phyloP scores from a whole-genome alignment of 2,888 invertebrate genomes.

The Cheilosia vulpina region DNA sequence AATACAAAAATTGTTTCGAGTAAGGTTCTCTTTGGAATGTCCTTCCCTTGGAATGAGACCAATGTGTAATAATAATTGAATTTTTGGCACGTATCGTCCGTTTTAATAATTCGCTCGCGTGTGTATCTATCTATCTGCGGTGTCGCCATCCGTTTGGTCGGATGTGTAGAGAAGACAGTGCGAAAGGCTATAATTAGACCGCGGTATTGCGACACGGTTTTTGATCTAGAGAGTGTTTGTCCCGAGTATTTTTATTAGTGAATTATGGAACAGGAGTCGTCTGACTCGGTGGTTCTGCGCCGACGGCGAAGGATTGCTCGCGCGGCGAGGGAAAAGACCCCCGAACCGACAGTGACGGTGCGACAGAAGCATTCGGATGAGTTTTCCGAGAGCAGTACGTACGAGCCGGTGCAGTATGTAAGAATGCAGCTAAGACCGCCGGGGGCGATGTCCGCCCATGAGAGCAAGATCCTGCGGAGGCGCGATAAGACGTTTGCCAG shows the following conservation, averaged over 20 bases:
- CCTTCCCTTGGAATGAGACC: slow-evolving; percentile 45
- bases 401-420: slow-evolving; percentile 77
- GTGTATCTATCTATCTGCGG: slow-evolving; percentile 13
- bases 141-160: slow-evolving; percentile 17
- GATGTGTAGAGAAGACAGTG: slow-evolving; percentile 41
- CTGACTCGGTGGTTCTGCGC: slow-evolving; percentile 84
- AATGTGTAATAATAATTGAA: slow-evolving; percentile 65
- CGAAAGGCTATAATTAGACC: slow-evolving; percentile 55
- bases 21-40: neutral
- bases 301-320: slow-evolving; percentile 86
- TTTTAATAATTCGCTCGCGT: slow-evolving; percentile 52
- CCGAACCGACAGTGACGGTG: slow-evolving; percentile 79
- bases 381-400: slow-evolving; percentile 75
- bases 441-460: slow-evolving; percentile 80
- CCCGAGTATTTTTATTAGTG: slow-evolving; percentile 2
- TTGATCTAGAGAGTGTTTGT: slow-evolving; percentile 25
- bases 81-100: slow-evolving; percentile 50
- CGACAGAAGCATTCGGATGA: slow-evolving; percentile 77
- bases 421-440: slow-evolving; percentile 81
- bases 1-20: neutral
- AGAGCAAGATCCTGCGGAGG: slow-evolving; percentile 82
- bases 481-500: slow-evolving; percentile 81
- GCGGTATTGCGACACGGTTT: slow-evolving; percentile 41
- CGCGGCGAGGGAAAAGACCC: slow-evolving; percentile 87
- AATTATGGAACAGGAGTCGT: slow-evolving; percentile 75